Base-by-base conservation (phyloP, 2,113 vertebrate genomes). In the Corythornis cristatus region DNA sequence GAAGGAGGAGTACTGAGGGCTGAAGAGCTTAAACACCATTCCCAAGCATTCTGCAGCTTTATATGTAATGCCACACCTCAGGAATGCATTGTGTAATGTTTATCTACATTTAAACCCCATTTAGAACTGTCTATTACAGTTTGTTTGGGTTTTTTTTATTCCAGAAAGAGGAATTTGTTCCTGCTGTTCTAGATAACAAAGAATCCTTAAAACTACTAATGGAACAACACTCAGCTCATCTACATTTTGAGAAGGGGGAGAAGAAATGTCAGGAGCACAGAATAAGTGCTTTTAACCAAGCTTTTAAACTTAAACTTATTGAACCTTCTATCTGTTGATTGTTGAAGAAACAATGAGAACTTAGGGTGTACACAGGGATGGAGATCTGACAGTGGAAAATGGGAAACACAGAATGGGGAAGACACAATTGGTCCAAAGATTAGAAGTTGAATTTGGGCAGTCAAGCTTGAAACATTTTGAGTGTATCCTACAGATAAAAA, bases 91-190 rank as follows among this genome's bases (percentile, higher is more conserved):
- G 91, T 77, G 70, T 75, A 94, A 93, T 8, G 6, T 89, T 89
- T 58, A 89, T 61, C 74, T 93, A 84, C 75, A 94, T 89, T 89
- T 93, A 93, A 93, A 89, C 9, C n/a, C 53, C 45, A 54, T 84
- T 92, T 78, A 86, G 45, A 95, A 78, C 40, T 88, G 57, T 37
- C 83, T 57, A 84, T 93, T 90, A 81, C 35, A 35, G 35, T 35
- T 35, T 35, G 7, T 35, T 35, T 35, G 8, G 7, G 7, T 35
- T 35, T 37, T 37, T 37, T 37, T 37, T 37, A 37, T 37, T 37
- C 37, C 12, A 77, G 26, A 74, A 90, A 51, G 6, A 87, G 71
- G 48, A 87, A 75, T 65, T 79, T 75, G 9, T 26, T 91, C 66
- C 26, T 72, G 22, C 70, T 82, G 9, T 60, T 62, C 11, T 33